Conservation (phyloP, 2,888 invertebrate species). For the Euzophera pinguis region DNA sequence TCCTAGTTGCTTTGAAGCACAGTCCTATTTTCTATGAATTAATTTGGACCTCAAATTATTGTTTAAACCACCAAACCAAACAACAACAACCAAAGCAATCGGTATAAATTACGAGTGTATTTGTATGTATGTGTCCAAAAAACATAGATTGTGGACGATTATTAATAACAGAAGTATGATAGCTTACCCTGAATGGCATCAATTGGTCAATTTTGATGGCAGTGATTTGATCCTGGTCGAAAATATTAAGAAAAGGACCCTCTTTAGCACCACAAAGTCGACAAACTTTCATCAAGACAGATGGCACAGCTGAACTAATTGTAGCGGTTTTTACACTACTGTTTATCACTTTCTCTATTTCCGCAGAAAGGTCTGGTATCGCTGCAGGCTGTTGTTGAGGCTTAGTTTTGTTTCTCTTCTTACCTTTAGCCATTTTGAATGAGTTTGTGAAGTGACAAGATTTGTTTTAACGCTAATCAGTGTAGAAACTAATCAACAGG, state of each 20-base stretch:
- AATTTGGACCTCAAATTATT: too few relatives aligned
- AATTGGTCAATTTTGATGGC: constrained; percentile 66
- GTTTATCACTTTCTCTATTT: background rate
- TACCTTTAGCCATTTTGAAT: constrained; percentile 9
- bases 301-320: constrained; percentile 35
- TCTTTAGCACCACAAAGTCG: constrained; percentile 68
- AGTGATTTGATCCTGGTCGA: constrained; percentile 61
- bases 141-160: too few relatives aligned
- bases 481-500: background rate
- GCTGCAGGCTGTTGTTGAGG: constrained; percentile 14
- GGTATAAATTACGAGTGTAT: too few relatives aligned
- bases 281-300: constrained; percentile 58
- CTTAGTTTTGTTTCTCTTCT: constrained; percentile 7
- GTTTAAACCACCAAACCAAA: too few relatives aligned
- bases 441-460: background rate
- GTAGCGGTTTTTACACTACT: constrained; percentile 41
- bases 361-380: background rate
- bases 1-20: too few relatives aligned
- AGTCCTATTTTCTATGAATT: too few relatives aligned
- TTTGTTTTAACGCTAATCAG: background rate
- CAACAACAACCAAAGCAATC: too few relatives aligned
- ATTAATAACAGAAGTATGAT: background rate
- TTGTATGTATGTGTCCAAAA: too few relatives aligned
- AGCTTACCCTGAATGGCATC: constrained; percentile 68
- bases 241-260: constrained; percentile 73